Conservation (phyloP, 2,113 vertebrate genomes). For the Manacus vitellinus region DNA sequence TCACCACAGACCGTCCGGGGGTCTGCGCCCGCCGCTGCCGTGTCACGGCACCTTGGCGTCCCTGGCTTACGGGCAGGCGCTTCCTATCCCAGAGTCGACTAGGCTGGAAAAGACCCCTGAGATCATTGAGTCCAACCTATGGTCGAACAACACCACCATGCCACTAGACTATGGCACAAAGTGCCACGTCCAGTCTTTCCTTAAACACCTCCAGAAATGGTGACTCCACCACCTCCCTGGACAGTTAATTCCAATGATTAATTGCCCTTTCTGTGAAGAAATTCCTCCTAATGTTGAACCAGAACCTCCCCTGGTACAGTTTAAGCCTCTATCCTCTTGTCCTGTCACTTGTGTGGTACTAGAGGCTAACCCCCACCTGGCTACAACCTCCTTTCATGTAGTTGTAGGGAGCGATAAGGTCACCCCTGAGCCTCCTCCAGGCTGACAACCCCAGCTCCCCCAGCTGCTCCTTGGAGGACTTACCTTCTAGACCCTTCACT, state of each 20-base stretch:
- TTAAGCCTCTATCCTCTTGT: background rate
- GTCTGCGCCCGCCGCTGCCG: rapidly evolving
- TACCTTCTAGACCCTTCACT: too few relatives aligned
- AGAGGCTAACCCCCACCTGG: background rate
- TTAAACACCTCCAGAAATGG: background rate
- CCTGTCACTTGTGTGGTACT: background rate
- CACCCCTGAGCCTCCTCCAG: background rate
- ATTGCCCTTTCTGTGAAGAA: background rate
- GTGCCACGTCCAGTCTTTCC: too few relatives aligned
- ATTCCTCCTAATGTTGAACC: background rate
- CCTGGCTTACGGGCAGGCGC: rapidly evolving
- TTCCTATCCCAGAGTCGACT: background rate
- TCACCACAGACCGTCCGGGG: rapidly evolving
- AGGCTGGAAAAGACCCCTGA: background rate
- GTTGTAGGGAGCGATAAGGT: background rate
- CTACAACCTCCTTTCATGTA: background rate
- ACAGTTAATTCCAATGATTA: background rate
- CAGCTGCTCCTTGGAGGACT: rapidly evolving
- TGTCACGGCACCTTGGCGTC: too few relatives aligned
- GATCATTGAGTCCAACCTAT: too few relatives aligned
- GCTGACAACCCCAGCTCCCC: background rate
- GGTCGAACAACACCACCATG: background rate
- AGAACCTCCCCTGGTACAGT: background rate
- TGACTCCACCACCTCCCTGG: background rate
- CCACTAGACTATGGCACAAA: background rate